Evolutionary conservation across 2,113 vertebrate species (phyloP).

Genomic region (Mormyrus iriodes): DNA sequence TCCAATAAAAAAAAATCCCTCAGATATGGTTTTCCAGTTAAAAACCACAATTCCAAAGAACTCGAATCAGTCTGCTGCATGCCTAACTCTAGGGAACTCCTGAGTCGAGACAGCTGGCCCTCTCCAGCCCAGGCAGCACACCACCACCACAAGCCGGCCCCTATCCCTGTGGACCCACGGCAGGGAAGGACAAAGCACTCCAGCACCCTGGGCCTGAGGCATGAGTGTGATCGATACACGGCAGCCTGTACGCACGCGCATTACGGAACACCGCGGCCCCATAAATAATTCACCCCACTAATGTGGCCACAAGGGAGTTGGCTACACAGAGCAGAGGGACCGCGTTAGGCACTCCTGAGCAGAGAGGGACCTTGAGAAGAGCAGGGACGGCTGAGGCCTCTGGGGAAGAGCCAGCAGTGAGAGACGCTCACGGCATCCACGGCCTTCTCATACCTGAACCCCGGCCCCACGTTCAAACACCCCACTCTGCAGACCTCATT

Average conservation of each 20-base stretch:
- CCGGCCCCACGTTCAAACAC: background rate
- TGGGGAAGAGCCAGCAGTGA: background rate
- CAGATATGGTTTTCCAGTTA: background rate
- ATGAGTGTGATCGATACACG: background rate
- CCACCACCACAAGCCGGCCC: background rate
- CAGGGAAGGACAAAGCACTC: background rate
- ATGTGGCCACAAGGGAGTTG: background rate
- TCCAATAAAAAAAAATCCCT: background rate
- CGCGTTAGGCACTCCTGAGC: background rate
- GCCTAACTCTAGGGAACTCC: background rate
- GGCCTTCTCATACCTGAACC: background rate
- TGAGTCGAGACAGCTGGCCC: background rate
- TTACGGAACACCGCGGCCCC: background rate
- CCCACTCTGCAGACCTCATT: background rate
- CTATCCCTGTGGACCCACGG: background rate
- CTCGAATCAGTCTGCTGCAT: background rate
- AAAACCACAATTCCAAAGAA: background rate
- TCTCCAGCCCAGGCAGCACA: no score
- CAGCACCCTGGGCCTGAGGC: background rate
- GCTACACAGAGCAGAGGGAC: background rate
- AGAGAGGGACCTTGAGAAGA: background rate
- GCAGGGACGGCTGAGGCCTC: background rate
- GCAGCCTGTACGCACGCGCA: background rate
- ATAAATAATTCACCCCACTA: conserved; percentile 13
- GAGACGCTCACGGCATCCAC: background rate